Evolutionary conservation across 1,140 invertebrate genomes (phyloP), one percentile per base, ranked within the genome.

Genomic region (Drosophila kohkoa): DNA sequence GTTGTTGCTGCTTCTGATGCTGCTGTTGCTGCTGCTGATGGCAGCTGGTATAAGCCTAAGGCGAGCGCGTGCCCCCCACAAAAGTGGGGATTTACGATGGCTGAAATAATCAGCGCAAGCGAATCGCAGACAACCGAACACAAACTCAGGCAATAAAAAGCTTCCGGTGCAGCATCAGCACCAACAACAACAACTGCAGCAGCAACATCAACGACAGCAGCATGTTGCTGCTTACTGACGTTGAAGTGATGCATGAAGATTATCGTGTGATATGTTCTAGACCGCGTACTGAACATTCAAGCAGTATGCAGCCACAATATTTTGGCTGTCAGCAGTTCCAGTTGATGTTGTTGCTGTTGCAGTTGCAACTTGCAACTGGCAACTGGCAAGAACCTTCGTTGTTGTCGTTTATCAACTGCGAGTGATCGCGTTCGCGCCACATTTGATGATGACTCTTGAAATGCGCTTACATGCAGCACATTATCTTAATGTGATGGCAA

Each of bases 401-500:
- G 69, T 79, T 64, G 72, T 89, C 85, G 81, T 88, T 88, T 88
- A 88, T 88, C 85, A 88, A 88, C 77, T 65, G 81, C 49, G 65
- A 48, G 58, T 77, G 83, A 87, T 87, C 85, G 48, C 48, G 30
- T 66, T 65, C 49, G 82, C 79, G 82, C 80, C 79, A 72, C 85
- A 88, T 89, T 89, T 89, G 86, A 85, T 81, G 86, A 81, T 73
- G 81, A 67, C 77, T 67, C 72, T 62, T 45, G 54, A 68, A 70
- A 72, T 69, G 66, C 81, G 81, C 81, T 82, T 81, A 88, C 83
- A 78, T 79, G 81, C 77, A 58, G 67, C 81, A 81, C 75, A 85
- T 89, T 89, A 89, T 89, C 86, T 89, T 89, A 90, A 89, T 89
- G 85, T 89, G 85, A 89, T 81, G 79, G 81, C 86, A 76, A 89